A percentile compares a stretch with the other conserved stretches of the same genome.
These are phyloP conservation scores for Falco naumanni DNA, from an alignment of 2,797 vertebrate genomes.

Conservation along the genomic window DNA sequence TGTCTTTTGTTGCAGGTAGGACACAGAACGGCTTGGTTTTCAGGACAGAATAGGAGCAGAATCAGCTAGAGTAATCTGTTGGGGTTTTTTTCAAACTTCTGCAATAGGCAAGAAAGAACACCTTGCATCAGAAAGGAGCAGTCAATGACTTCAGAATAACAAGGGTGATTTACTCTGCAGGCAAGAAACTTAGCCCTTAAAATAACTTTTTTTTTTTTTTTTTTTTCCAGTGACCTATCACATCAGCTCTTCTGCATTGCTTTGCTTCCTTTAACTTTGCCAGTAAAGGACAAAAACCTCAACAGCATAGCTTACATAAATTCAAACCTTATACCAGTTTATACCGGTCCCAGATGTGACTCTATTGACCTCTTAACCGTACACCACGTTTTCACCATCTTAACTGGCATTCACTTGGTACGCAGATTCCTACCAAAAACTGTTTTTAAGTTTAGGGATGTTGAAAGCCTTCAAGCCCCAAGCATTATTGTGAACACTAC, in stretches of 20 bases:
- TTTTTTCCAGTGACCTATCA: not conserved
- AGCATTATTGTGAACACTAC: not conserved
- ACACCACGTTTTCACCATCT: not conserved
- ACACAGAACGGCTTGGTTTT: not conserved
- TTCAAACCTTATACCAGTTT: not conserved
- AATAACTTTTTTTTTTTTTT: not conserved
- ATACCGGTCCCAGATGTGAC: not conserved
- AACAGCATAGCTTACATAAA: not conserved
- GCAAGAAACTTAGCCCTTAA: not conserved
- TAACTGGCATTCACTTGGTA: not conserved
- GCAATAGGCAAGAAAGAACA: constrained; percentile 2
- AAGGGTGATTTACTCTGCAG: not conserved
- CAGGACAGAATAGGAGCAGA: not conserved
- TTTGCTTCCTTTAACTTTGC: constrained; percentile 1
- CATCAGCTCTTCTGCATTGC: not conserved
- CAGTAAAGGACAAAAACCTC: not conserved
- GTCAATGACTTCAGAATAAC: not conserved
- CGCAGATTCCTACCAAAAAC: not conserved
- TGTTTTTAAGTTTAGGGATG: not conserved
- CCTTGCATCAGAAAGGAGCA: not conserved
- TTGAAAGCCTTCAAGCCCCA: not conserved
- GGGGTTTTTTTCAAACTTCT: not conserved
- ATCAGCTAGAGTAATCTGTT: not conserved
- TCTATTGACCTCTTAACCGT: not conserved
- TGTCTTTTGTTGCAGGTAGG: not conserved